phyloP scores from a whole-genome alignment of 2,888 invertebrate genomes.

The Gortyna flavago region DNA sequence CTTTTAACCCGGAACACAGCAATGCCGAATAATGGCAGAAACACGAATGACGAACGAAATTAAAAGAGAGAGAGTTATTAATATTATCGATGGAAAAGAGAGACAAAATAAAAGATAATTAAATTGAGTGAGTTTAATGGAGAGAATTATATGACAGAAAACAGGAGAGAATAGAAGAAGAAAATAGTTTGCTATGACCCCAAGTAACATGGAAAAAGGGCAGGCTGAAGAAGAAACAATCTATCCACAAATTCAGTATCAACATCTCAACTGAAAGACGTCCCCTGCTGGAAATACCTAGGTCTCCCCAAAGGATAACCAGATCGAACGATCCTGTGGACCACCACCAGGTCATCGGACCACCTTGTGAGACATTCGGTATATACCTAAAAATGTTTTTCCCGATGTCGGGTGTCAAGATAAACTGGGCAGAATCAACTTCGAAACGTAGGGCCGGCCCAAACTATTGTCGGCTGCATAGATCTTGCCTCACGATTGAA shows the following conservation, averaged over 20 bases:
- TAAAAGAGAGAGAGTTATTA: background rate
- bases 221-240: background rate
- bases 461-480: conserved; percentile 51
- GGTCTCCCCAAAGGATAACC: background rate
- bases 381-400: background rate
- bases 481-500: conserved; percentile 48
- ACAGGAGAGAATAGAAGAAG: background rate
- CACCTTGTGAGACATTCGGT: background rate
- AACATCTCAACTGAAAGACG: too few relatives aligned
- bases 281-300: background rate
- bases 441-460: conserved; percentile 34
- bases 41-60: background rate
- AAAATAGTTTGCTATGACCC: background rate
- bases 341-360: background rate
- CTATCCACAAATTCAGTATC: background rate
- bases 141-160: background rate
- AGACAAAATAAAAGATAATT: background rate
- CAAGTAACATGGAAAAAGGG: too few relatives aligned
- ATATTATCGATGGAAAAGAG: background rate
- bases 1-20: background rate
- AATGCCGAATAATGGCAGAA: background rate
- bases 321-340: too few relatives aligned
- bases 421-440: conserved; percentile 14
- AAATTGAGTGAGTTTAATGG: background rate
- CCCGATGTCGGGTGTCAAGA: conserved; percentile 8